Evolutionary conservation across 2,113 vertebrate genomes (phyloP), one percentile per base, ranked within the genome.

Genomic region (Ctenomys sociabilis): DNA sequence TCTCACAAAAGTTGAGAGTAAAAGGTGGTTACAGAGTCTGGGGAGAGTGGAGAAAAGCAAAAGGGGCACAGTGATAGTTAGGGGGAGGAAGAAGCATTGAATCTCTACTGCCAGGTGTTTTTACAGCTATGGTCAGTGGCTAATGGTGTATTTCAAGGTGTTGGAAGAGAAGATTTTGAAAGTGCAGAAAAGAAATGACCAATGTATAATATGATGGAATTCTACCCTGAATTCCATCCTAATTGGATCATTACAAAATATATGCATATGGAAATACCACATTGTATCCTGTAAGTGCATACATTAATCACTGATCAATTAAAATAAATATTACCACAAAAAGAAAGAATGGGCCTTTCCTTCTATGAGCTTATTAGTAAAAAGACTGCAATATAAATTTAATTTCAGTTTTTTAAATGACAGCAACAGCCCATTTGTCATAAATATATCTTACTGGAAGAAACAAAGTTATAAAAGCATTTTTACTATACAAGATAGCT

Each of bases 401-500:
- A 17, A 22, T 72, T 91, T 92, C 17, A 75, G 84, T 93, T 96
- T 91, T 94, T 26, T 10, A 75, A 94, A 63, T 61, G 57, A 84
- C 7, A 87, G 59, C 83, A 91, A 32, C 19, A 43, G 90, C 14
- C 59, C 14, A 86, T 88, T 96, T 91, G 80, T 87, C 49, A 84
- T 11, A 8, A 81, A 93, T 35, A 12, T 93, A 7, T 59, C 37
- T 91, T 66, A 32, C 16, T 91, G 28, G 32, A 86, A 35, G 59
- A 93, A 89, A 84, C 6, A 96, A 94, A 93, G 61, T 73, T 37
- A 54, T 83, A 92, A 89, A 73, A 24, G 14, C 2, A 59, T 84
- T 96, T 84, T 61, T 80, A 17, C 87, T 45, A 8, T 81, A 87
- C 26, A 92, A 77, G 35, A 72, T 90, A 97, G 28, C 93, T 93